phyloP scores from a whole-genome alignment of 2,888 invertebrate genomes.

The Drosophila longiperda region DNA sequence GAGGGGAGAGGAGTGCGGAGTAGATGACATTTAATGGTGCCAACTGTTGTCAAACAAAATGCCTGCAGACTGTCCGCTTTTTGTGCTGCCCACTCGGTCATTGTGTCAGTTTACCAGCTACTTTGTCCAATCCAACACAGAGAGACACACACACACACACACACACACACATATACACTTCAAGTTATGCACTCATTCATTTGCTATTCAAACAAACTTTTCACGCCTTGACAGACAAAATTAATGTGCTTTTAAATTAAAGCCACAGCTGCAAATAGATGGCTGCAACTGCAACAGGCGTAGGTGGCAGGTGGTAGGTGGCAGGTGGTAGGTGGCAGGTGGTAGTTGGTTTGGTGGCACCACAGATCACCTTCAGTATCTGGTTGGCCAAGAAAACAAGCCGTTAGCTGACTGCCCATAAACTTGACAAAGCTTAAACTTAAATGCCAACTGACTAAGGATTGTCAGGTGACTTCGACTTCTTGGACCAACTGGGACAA shows the following conservation, averaged over 20 bases:
- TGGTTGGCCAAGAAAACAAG: slow-evolving; percentile 25
- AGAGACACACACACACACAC: slow-evolving; percentile 2
- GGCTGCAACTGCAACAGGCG: slow-evolving; percentile 24
- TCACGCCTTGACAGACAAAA: slow-evolving; percentile 41
- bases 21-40: slow-evolving; percentile 71
- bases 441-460: slow-evolving; percentile 45
- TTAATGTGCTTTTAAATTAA: slow-evolving; percentile 59
- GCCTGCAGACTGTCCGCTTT: slow-evolving; percentile 26
- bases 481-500: slow-evolving; percentile 17
- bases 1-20: slow-evolving; percentile 39
- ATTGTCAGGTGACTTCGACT: slow-evolving; percentile 29
- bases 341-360: neutral
- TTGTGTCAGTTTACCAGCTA: slow-evolving; percentile 63
- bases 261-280: slow-evolving; percentile 47
- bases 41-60: slow-evolving; percentile 68
- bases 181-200: slow-evolving; percentile 11
- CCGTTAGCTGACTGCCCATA: slow-evolving; percentile 24
- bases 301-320: neutral
- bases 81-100: slow-evolving; percentile 57
- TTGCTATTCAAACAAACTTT: slow-evolving; percentile 23
- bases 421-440: slow-evolving; percentile 51
- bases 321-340: too few relatives aligned
- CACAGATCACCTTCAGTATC: slow-evolving; percentile 7
- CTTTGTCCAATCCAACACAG: slow-evolving; percentile 16
- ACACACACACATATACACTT: slow-evolving; percentile 6